Evolutionary conservation across 1,140 invertebrate genomes (phyloP), one percentile per base, ranked within the genome.

Genomic region (Eumeta japonica): DNA sequence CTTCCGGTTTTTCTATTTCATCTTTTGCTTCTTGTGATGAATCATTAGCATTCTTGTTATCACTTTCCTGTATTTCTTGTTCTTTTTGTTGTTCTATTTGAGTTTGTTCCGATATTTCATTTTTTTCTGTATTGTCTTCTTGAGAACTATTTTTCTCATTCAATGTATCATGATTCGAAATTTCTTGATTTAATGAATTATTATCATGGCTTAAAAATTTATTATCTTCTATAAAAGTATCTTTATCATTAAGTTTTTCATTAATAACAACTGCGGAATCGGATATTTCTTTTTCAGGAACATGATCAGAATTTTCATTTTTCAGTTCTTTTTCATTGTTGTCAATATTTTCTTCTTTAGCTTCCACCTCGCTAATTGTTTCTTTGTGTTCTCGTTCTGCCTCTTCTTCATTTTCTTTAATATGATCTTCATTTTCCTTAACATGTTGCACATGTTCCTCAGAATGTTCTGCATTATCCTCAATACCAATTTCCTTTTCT

Each of bases 111-210:
- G n/a, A n/a, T n/a, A n/a, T 29, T 28, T 50, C 35, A 28, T 45
- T 43, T 9, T 62, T 55, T 34, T 61, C 55, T 16, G 58, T 48
- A 16, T 64, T 62, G 28, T 47, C 45, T 32, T 52, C 45, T 24
- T 43, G 36, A 42, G 50, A 43, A 15, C 49, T 51, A 10, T 27
- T 29, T n/a, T 16, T 24, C 48, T 39, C 36, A 37, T 39, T n/a
- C 28, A 12, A 10, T 32, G 18, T 29, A 20, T n/a, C n/a, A n/a
- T n/a, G n/a, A n/a, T n/a, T n/a, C n/a, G n/a, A n/a, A n/a, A n/a
- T n/a, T n/a, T n/a, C n/a, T n/a, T n/a, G n/a, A n/a, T n/a, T n/a
- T n/a, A n/a, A n/a, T n/a, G n/a, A n/a, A n/a, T n/a, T n/a, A n/a
- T n/a, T n/a, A n/a, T n/a, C n/a, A n/a, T n/a, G n/a, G n/a, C n/a